Evolutionary conservation across 1,140 invertebrate genomes (phyloP), one percentile per base, ranked within the genome.

Genomic region (Tetragnatha versicolor): DNA sequence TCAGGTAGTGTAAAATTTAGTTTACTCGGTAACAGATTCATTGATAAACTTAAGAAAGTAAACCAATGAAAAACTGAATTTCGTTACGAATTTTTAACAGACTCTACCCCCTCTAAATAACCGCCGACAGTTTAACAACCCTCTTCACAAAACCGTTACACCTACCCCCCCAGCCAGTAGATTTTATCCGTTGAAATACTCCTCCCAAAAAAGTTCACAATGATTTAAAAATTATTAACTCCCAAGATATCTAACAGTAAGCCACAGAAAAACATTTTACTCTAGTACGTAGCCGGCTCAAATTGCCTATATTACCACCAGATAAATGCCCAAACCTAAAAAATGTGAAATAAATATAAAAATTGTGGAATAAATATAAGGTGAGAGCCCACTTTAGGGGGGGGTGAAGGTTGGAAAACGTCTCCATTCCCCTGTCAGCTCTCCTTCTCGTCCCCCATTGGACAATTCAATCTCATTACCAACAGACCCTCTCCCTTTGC

Each of bases 391-490:
- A 49, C 45, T 1, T 29, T 14, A 60, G 35, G 53, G 37, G 39
- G 58, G 58, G 39, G 55, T 47, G 58, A 51, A 20, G n/a, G 69
- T 31, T 42, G 29, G 55, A 45, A 75, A 51, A 75, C 42, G 53
- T 75, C 72, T 75, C 58, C 58, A 75, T 75, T 63, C 35, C n/a
- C 58, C 60, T 75, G 72, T 75, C 72, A 63, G 72, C 45, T 31
- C 69, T 58, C 63, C 25, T 31, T 37, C 68, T 55, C 55, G 55
- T 63, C 42, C 72, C 72, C 72, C 49, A 75, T 75, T 75, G 72
- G 72, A 63, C 72, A 75, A 75, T 75, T 63, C 72, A 75, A 75
- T 75, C 72, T 75, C 72, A 75, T 75, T 75, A 75, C 72, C 55
- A 60, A 63, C 72, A 75, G 72, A 63, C 33, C 37, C 29, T 35